Base-by-base conservation (phyloP, 2,888 invertebrate genomes). In the Orthosia cruda region DNA sequence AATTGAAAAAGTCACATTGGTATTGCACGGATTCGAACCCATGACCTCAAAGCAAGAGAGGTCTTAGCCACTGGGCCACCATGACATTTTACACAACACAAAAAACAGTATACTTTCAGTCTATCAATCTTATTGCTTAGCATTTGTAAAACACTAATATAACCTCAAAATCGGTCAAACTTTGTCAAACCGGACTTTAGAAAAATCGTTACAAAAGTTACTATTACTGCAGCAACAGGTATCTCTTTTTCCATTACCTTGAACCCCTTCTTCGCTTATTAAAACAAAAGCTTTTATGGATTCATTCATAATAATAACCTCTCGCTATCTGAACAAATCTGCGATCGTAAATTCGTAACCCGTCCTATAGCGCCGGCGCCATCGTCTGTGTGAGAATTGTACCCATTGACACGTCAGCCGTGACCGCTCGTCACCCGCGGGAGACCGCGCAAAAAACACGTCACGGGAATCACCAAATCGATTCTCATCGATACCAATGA, bases 401-500 rank as follows among this genome's bases (percentile, higher is more conserved):
- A 88, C 91, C 92, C 88, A 88, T 86, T 90, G 91, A 88, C 91
- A 89, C 89, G 86, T 92, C 91, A 91, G 89, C 91, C 95, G 93
- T 94, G 93, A 94, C 93, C 85, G 71, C 71, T 79, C 70, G 59
- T 71, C 71, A 75, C 85, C 74, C 82, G 88, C 90, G 90, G 89
- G 83, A 83, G 77, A 86, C 79, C 90, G 90, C 92, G 94, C 93
- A 93, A 92, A 95, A 91, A 93, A 90, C 86, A 40, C 90, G 92
- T 92, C 93, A 94, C 93, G 95, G 94, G 91, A 93, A 92, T 93
- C 91, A 89, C 88, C 88, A 91, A 95, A 95, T 95, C 93, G 94
- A 95, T 96, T 96, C 92, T 91, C 91, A 90, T 89, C 89, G 90
- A 91, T 89, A 74, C 70, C 71, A 83, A 90, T 92, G 91, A 92